Conservation (phyloP, 2,113 vertebrate species). For the Psettodes erumei region DNA sequence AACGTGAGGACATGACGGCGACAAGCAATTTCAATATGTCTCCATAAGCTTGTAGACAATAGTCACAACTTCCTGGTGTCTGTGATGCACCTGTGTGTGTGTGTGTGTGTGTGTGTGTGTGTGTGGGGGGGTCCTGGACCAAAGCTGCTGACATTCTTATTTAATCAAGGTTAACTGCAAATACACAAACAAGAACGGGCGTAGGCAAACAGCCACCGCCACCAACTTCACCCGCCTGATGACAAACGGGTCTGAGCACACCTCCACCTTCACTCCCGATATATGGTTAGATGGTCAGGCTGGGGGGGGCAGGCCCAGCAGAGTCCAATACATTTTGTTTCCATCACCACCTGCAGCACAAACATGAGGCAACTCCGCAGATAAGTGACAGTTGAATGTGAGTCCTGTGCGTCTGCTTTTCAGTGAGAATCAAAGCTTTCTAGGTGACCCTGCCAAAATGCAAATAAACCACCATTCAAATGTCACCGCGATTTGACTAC, state of each 20-base stretch:
- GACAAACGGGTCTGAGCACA: constrained; percentile 30
- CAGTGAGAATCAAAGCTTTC: constrained; percentile 44
- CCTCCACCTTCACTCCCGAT: constrained; percentile 34
- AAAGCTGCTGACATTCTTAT: background rate
- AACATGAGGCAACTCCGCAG: constrained; percentile 28
- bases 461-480: constrained; percentile 72
- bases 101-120: too few species aligned
- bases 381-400: constrained; percentile 63
- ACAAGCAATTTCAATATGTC: too few species aligned
- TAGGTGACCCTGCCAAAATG: constrained; percentile 62
- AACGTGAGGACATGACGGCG: too few species aligned
- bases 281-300: constrained; percentile 18
- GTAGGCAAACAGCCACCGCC: background rate
- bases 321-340: constrained; percentile 4
- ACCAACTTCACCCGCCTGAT: background rate
- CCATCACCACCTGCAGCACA: constrained; percentile 42
- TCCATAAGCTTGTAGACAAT: too few species aligned
- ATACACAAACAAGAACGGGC: background rate
- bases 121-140: too few species aligned
- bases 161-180: background rate
- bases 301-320: too few species aligned
- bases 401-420: constrained; percentile 47
- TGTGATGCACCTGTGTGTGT: too few species aligned
- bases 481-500: constrained; percentile 61
- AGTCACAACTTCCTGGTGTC: background rate